A percentile compares a stretch with the other conserved stretches of the same genome.
These are phyloP conservation scores for Troides helena DNA, from an alignment of 2,888 invertebrate species.

Conservation along the genomic window DNA sequence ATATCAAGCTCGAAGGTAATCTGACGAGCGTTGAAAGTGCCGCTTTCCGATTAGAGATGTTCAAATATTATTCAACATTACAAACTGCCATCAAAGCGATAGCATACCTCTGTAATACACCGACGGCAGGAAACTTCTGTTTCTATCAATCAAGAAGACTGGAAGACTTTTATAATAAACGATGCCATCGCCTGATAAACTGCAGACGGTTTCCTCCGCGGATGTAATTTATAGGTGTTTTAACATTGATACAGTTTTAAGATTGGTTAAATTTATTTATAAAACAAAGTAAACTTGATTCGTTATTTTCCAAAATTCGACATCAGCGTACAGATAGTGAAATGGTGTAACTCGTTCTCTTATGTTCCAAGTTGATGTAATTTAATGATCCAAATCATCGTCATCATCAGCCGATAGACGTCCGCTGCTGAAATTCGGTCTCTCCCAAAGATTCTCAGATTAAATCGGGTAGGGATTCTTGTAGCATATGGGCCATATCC, in stretches of 20 bases:
- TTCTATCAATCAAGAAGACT: constrained; percentile 22
- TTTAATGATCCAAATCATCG: too few relatives aligned
- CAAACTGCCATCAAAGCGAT: constrained; percentile 17
- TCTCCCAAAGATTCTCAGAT: too few relatives aligned
- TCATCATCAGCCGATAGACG: too few relatives aligned
- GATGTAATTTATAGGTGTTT: constrained; percentile 13
- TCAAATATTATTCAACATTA: constrained; percentile 22
- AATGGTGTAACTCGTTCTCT: too few relatives aligned
- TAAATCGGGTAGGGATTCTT: too few relatives aligned
- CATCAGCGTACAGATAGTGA: too few relatives aligned
- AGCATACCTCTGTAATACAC: constrained; percentile 15
- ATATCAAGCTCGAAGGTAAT: constrained; percentile 8
- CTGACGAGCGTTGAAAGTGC: constrained; percentile 17
- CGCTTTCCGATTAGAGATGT: constrained; percentile 23
- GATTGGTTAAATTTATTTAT: constrained; percentile 14
- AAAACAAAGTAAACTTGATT: too few relatives aligned
- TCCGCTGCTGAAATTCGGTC: too few relatives aligned
- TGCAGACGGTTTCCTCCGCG: constrained; percentile 20
- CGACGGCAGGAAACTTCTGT: constrained; percentile 20
- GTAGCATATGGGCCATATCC: too few relatives aligned
- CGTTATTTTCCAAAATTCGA: too few relatives aligned
- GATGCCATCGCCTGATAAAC: constrained; percentile 22
- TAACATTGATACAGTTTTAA: constrained; percentile 18
- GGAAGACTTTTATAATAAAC: constrained; percentile 23
- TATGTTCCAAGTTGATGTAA: too few relatives aligned